Conservation (phyloP, 2,888 invertebrate species). For the Tetanocera ferruginea region DNA sequence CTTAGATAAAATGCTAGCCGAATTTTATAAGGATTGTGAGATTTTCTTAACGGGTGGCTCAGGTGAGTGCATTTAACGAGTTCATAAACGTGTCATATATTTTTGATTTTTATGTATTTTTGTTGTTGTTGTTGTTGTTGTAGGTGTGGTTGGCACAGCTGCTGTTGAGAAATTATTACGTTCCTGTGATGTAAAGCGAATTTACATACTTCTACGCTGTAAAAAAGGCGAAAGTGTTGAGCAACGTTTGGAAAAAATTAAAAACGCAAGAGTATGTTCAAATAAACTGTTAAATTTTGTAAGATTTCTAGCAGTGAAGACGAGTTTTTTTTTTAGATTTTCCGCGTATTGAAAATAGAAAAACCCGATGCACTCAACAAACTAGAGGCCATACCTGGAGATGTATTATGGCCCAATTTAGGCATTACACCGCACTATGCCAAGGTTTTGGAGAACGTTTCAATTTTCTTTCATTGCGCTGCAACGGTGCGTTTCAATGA, state of each 20-base stretch:
- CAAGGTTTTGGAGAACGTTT: conserved; percentile 71
- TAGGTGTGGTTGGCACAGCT: conserved; percentile 91
- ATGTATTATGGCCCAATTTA: conserved; percentile 53
- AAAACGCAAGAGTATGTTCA: conserved; percentile 60
- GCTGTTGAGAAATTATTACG: conserved; percentile 88
- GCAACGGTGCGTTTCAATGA: conserved; percentile 89
- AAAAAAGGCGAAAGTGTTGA: conserved; percentile 77
- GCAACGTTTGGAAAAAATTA: conserved; percentile 76
- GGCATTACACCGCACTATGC: conserved; percentile 55
- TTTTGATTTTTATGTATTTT: not conserved
- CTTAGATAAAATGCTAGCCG: conserved; percentile 49
- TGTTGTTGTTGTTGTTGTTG: too few relatives aligned
- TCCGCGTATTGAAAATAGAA: conserved; percentile 53
- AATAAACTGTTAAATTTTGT: not conserved
- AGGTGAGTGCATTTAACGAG: too few relatives aligned
- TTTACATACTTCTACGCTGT: conserved; percentile 83
- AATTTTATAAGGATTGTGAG: conserved; percentile 78
- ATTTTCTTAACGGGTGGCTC: conserved; percentile 87
- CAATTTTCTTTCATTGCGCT: conserved; percentile 82
- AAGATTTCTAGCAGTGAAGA: too few relatives aligned
- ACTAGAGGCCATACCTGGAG: conserved; percentile 60
- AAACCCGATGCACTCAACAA: conserved; percentile 59
- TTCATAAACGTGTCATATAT: too few relatives aligned
- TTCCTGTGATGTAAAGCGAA: conserved; percentile 80
- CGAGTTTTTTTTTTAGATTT: conserved; percentile 53